Percentiles rank a stretch among this genome's conserved stretches.
Evolutionary conservation across 2,797 vertebrate species (phyloP).

Genomic region (Podargus strigoides): DNA sequence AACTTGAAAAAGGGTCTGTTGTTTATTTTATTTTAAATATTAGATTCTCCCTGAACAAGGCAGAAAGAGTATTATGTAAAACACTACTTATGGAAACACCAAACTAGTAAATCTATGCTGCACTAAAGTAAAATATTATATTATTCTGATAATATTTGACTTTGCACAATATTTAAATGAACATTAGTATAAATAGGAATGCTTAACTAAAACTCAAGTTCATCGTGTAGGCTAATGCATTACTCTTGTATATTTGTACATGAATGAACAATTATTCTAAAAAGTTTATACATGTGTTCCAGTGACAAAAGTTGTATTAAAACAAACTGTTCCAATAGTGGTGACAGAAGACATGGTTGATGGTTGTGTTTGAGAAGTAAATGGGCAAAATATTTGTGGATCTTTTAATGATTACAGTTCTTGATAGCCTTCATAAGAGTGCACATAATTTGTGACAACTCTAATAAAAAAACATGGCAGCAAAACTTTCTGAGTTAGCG

Average conservation of each 20-base stretch:
- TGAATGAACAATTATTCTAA: slow-evolving; percentile 81
- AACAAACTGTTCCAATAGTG: slow-evolving; percentile 49
- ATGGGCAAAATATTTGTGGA: slow-evolving; percentile 81
- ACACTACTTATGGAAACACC: slow-evolving; percentile 31
- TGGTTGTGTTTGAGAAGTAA: slow-evolving; percentile 76
- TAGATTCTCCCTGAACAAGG: slow-evolving; percentile 34
- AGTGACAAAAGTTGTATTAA: slow-evolving; percentile 77
- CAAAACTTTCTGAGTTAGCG: slow-evolving; percentile 88
- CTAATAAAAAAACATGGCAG: slow-evolving; percentile 86
- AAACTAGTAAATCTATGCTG: slow-evolving; percentile 33
- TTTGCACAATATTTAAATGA: slow-evolving; percentile 72
- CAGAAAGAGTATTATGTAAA: slow-evolving; percentile 34
- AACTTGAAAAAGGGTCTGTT: slow-evolving; percentile 42
- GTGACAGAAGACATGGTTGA: slow-evolving; percentile 70
- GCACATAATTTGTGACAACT: slow-evolving; percentile 85
- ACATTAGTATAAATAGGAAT: slow-evolving; percentile 68
- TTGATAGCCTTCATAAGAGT: slow-evolving; percentile 87
- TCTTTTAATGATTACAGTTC: slow-evolving; percentile 83
- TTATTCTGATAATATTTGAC: slow-evolving; percentile 60
- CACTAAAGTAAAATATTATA: slow-evolving; percentile 37
- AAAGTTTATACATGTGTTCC: slow-evolving; percentile 75
- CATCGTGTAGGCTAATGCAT: slow-evolving; percentile 78
- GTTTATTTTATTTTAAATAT: slow-evolving; percentile 64
- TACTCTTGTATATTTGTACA: slow-evolving; percentile 75
- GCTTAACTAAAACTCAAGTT: slow-evolving; percentile 56